phyloP scores from a whole-genome alignment of 1,140 invertebrate species.

The Semibalanus balanoides region DNA sequence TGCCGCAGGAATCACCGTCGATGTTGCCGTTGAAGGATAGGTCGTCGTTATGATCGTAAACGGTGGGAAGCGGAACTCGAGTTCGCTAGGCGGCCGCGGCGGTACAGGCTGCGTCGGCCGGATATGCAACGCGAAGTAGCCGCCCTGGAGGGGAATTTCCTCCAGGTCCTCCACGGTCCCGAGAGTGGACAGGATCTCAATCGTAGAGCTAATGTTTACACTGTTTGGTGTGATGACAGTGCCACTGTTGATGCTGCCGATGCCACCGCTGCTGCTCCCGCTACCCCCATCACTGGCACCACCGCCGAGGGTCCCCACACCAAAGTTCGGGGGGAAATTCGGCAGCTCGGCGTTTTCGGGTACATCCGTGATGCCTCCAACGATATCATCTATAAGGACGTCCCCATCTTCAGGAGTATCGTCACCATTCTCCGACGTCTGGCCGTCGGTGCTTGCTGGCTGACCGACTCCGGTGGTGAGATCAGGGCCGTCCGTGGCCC shows the following conservation, averaged over 20 bases:
- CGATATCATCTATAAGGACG: neutral
- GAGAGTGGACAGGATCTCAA: neutral
- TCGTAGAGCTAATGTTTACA: neutral
- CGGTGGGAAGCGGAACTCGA: neutral
- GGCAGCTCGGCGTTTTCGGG: neutral
- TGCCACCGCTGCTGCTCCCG: too few relatives aligned
- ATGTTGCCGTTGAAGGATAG: neutral
- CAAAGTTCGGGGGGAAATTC: neutral
- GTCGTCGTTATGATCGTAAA: neutral
- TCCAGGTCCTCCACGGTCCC: neutral
- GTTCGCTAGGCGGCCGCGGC: neutral
- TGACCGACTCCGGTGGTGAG: neutral
- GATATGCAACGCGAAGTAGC: neutral
- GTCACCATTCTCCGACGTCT: too few relatives aligned
- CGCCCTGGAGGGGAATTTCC: neutral
- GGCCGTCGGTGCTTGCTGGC: neutral
- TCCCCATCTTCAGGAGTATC: neutral
- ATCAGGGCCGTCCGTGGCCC: neutral
- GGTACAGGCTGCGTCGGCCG: neutral
- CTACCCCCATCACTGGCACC: too few relatives aligned
- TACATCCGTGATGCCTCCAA: neutral
- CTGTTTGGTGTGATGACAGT: neutral
- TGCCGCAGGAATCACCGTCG: neutral
- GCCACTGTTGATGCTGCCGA: too few relatives aligned
- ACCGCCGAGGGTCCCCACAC: neutral